Base-by-base conservation (phyloP, 2,113 vertebrate genomes). In the Serilophus lunatus region DNA sequence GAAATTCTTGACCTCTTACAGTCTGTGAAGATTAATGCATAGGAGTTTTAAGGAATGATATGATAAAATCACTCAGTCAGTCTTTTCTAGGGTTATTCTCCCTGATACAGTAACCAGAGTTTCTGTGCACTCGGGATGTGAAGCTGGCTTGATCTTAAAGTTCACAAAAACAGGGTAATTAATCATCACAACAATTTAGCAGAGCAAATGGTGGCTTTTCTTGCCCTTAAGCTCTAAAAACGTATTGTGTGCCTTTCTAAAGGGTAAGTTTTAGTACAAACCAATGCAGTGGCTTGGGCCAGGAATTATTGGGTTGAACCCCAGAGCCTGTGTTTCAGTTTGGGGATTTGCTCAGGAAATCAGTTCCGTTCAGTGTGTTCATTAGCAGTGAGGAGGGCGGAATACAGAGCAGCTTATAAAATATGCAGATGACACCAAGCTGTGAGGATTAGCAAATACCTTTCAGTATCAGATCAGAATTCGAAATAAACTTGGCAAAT, bases 381-480 rank as follows among this genome's bases (percentile, higher is more conserved):
- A 90, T 96, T 86, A 93, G 60, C 79, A 59, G 60, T 1, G 50
- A 81, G 35, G 44, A 75, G 77, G 80, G 29, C 18, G 42, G 94
- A 95, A 96, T 97, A 93, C 90, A 81, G 86, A 95, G 57, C 6
- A 88, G 71, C 76, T 92, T 90, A 66, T 83, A 92, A 96, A 95
- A 84, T 86, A 95, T 88, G 95, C 88, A 96, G 88, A 93, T 95
- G 85, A 86, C 80, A 74, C 79, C 47, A 77, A 70, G 68, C 88
- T 81, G 54, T 66, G 63, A 93, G 80, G 42, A 93, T 79, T 66
- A 88, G 92, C 82, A 90, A 88, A 75, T 44, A 84, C 64, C 66
- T 81, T 81, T 45, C 50, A 56, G 35, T 54, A 63, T 90, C 82
- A 51, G 80, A 88, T 93, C 68, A 70, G 76, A 93, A 95, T 95